Evolutionary conservation across 2,888 invertebrate genomes (phyloP).

Genomic region (Amphipyra tragopoginis): DNA sequence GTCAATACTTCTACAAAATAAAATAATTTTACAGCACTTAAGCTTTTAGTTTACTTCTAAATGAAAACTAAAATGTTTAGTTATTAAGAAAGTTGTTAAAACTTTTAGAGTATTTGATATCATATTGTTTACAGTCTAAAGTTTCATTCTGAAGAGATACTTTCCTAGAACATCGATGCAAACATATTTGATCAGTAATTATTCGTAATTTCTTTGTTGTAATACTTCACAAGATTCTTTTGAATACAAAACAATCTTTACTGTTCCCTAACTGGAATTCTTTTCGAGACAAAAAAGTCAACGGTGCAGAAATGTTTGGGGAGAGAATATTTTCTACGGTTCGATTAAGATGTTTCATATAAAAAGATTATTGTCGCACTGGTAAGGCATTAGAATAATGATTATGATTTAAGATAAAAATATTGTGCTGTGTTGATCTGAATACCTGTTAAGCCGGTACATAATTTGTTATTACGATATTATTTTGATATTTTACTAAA

Average conservation of each 20-base stretch:
- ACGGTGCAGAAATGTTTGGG: slow-evolving; percentile 53
- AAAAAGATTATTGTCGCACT: slow-evolving; percentile 5
- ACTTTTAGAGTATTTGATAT: slow-evolving; percentile 27
- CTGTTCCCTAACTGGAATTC: slow-evolving; percentile 42
- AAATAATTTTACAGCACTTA: slow-evolving; percentile 32
- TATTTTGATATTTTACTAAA: too few species aligned
- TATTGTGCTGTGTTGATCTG: too few species aligned
- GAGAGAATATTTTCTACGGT: slow-evolving; percentile 43
- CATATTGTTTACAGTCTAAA: slow-evolving; percentile 26
- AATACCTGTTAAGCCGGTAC: too few species aligned
- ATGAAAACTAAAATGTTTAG: slow-evolving; percentile 34
- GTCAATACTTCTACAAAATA: slow-evolving; percentile 12
- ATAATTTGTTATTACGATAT: too few species aligned
- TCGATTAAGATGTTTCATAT: slow-evolving; percentile 39
- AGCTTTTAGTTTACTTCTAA: slow-evolving; percentile 22
- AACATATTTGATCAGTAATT: slow-evolving; percentile 19
- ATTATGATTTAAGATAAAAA: too few species aligned
- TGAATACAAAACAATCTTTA: slow-evolving; percentile 54
- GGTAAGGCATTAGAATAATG: too few species aligned
- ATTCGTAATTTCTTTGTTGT: slow-evolving; percentile 50
- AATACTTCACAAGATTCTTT: slow-evolving; percentile 47
- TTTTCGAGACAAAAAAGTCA: slow-evolving; percentile 48
- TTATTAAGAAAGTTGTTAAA: slow-evolving; percentile 39
- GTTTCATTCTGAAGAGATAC: slow-evolving; percentile 11
- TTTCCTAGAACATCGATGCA: slow-evolving; percentile 9